These are phyloP conservation scores for Campylomormyrus tamandua DNA, from an alignment of 2,113 vertebrate genomes.

Conservation along the genomic window DNA sequence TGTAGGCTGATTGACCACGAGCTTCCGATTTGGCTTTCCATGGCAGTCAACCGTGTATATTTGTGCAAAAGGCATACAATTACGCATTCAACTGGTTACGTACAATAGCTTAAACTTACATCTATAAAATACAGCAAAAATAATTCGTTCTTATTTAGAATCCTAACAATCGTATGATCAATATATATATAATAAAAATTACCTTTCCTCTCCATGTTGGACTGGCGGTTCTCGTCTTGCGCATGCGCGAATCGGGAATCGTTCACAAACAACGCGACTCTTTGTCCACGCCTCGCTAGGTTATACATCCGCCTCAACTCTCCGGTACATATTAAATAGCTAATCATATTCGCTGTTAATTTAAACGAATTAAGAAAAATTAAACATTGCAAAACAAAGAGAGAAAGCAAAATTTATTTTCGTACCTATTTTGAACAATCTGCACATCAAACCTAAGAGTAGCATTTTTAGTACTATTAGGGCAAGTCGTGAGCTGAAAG, in stretches of 20 bases:
- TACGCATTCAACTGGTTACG: too few relatives aligned
- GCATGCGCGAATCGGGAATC: slow-evolving; percentile 47
- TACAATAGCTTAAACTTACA: neutral
- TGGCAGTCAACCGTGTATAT: neutral
- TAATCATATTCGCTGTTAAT: neutral
- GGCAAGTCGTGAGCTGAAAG: neutral
- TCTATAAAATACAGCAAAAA: neutral
- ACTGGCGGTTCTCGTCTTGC: slow-evolving; percentile 49
- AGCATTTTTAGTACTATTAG: neutral
- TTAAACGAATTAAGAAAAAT: neutral
- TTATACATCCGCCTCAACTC: neutral
- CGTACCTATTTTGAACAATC: neutral
- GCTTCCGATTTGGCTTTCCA: neutral
- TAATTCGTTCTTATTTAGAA: neutral
- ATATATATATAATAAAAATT: slow-evolving; percentile 45
- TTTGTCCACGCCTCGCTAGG: slow-evolving; percentile 14
- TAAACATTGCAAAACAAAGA: neutral
- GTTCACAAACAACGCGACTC: slow-evolving; percentile 16
- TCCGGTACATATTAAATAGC: neutral
- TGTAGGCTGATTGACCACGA: neutral
- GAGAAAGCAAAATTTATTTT: neutral
- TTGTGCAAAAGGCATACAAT: neutral
- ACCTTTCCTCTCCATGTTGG: slow-evolving; percentile 94
- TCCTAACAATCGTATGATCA: neutral
- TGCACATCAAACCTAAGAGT: neutral